Conservation (phyloP, 2,797 vertebrate genomes). For the Vireo griseus region DNA sequence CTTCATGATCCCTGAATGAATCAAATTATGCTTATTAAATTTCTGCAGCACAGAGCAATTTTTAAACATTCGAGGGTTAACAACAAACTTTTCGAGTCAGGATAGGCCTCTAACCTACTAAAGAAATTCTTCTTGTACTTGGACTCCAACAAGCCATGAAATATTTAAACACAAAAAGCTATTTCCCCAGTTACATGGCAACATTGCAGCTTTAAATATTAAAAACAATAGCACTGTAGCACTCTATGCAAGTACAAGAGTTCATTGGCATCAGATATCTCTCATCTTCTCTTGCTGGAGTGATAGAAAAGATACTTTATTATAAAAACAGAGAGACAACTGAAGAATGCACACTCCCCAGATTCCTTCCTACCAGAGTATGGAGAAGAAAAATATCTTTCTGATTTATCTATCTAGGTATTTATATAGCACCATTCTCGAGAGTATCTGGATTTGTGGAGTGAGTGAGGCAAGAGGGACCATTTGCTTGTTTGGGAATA, state of each 20-base stretch:
- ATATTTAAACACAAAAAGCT: constrained; percentile 61
- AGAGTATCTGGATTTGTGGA: background rate
- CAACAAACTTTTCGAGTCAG: background rate
- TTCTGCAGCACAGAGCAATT: background rate
- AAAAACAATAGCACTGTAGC: constrained; percentile 27
- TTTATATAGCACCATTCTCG: constrained; percentile 1
- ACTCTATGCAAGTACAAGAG: constrained; percentile 41
- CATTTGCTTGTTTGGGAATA: constrained; percentile 27
- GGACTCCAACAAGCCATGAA: constrained; percentile 43
- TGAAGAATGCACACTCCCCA: background rate
- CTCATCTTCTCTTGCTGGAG: background rate
- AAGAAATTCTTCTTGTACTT: constrained; percentile 30
- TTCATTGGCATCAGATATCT: constrained; percentile 33
- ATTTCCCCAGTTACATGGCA: constrained; percentile 46
- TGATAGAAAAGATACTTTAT: constrained; percentile 5
- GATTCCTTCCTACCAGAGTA: background rate
- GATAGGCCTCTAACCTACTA: background rate
- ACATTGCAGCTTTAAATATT: constrained; percentile 59
- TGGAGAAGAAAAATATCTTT: background rate
- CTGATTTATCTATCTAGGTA: constrained; percentile 22
- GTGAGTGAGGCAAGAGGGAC: constrained; percentile 15
- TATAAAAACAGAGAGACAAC: background rate
- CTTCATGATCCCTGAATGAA: background rate
- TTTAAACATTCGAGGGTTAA: background rate
- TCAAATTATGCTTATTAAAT: background rate